Evolutionary conservation across 2,888 invertebrate species (phyloP), one percentile per base, ranked within the genome.

Genomic region (Cephus sareptanus): DNA sequence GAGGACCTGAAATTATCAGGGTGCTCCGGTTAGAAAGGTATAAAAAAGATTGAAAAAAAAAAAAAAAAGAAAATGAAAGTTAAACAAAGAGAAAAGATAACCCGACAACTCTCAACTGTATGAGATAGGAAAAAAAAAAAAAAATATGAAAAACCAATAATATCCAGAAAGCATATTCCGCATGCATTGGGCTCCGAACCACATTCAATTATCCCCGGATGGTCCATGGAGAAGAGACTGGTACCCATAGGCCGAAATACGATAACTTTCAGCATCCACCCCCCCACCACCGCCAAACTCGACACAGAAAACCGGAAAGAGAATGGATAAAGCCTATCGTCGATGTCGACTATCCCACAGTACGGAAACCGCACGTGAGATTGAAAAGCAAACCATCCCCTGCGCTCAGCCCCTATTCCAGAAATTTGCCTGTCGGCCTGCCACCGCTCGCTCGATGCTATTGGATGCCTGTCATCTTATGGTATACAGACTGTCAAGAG

Each of bases 201-300:
- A 74, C 69, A 77, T 80, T 80, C 80, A 75, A 80, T 80, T 80
- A 80, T 80, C 70, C 56, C 23, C 23, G 56, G 56, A 56, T 56
- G 56, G 23, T 56, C 56, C 56, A 56, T 56, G 56, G 56, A 56
- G 15, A 56, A 23, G 56, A 56, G 56, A 23, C 56, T 56, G 56
- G 23, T 56, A 56, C 23, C 56, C 9, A 56, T 56, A 56, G 56
- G 23, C 56, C 56, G 56, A 56, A 56, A 56, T 56, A 56, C 9
- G 56, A 56, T 56, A 56, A 56, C 56, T 56, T 56, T 56, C 23
- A 15, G 0, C 56, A 9, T 1, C 23, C 56, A 2, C 23, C 23
- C 56, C 23, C 9, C 23, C 23, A 23, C 9, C 56, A 1, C 23
- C 6, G 0, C 56, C 56, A 56, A 56, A 56, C 56, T 56, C 56